Evolutionary conservation across 2,888 invertebrate species (phyloP), one percentile per base, ranked within the genome.

Genomic region (Chrysodeixis includens): DNA sequence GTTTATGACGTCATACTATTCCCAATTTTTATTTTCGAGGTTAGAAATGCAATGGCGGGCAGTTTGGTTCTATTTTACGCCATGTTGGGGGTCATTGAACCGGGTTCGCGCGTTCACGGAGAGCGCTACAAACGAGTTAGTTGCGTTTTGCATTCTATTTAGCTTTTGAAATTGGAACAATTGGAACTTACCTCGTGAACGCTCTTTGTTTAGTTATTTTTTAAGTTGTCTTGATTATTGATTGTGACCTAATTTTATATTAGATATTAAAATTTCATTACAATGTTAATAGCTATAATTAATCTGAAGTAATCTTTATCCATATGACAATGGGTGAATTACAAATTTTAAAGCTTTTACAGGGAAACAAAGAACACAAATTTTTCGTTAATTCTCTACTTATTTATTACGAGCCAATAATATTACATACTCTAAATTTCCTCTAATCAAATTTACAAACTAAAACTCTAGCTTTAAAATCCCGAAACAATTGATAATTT

Each of bases 21-120:
- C 88, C 87, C 89, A 91, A 92, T 87, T 88, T 93, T 91, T 85
- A 88, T 90, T 90, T 93, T 91, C 85, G 90, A 93, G 92, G 93
- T 93, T 93, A 92, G 85, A 90, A 89, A 90, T 87, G 89, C 90
- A 92, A 92, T 93, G 92, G 93, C 93, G 92, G 89, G 92, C 92
- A 93, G 92, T 92, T 90, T 88, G 85, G 90, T 91, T 93, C 94
- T 94, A 94, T 94, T 94, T 93, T 91, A 91, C 93, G 93, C 93
- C 92, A 92, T 93, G 85, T 92, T 91, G 90, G 84, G n/a, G 94
- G 87, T 85, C 90, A 85, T 83, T 90, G 93, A 93, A 90, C 93
- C 81, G 85, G 78, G 89, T 86, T 87, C 84, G 88, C 89, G 89
- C 87, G 87, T 87, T 86, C 83, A 85, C 87, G 79, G 79, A 81